Conservation (phyloP, 2,113 vertebrate species). For the Notothenia rossii region DNA sequence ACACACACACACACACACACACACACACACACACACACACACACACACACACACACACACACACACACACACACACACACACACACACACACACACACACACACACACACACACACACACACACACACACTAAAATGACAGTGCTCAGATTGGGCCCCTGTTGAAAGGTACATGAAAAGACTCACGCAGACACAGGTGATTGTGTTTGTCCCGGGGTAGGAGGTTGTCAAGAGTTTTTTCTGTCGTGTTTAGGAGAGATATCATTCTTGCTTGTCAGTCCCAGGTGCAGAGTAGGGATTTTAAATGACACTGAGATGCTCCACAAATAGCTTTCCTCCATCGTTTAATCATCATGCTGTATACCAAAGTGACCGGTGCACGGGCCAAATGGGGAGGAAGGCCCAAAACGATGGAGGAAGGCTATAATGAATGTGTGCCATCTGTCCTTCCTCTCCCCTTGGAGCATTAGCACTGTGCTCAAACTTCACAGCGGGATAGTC, state of each 20-base stretch:
- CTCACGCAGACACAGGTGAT: not conserved
- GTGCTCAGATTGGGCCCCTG: not conserved
- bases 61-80: not conserved
- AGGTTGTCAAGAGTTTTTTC: slow-evolving; percentile 15
- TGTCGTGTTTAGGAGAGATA: slow-evolving; percentile 1
- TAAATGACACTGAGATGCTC: slow-evolving; percentile 39
- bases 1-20: not conserved
- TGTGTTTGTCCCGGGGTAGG: not conserved
- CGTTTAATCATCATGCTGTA: slow-evolving; percentile 36
- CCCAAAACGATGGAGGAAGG: slow-evolving; percentile 20
- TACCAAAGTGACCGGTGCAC: not conserved
- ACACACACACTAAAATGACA: not conserved
- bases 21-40: not conserved
- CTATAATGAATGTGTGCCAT: slow-evolving; percentile 53
- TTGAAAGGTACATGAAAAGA: slow-evolving; percentile 1
- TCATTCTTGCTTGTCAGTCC: slow-evolving; percentile 40
- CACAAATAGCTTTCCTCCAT: slow-evolving; percentile 43
- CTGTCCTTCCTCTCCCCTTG: slow-evolving; percentile 44
- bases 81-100: not conserved
- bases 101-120: too few relatives aligned
- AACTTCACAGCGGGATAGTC: slow-evolving; percentile 5
- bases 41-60: not conserved
- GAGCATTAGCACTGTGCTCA: not conserved
- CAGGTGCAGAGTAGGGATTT: slow-evolving; percentile 42
- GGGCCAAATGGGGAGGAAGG: slow-evolving; percentile 10